These are phyloP conservation scores for Apeltes quadracus DNA, from an alignment of 2,113 vertebrate species.

Conservation along the genomic window DNA sequence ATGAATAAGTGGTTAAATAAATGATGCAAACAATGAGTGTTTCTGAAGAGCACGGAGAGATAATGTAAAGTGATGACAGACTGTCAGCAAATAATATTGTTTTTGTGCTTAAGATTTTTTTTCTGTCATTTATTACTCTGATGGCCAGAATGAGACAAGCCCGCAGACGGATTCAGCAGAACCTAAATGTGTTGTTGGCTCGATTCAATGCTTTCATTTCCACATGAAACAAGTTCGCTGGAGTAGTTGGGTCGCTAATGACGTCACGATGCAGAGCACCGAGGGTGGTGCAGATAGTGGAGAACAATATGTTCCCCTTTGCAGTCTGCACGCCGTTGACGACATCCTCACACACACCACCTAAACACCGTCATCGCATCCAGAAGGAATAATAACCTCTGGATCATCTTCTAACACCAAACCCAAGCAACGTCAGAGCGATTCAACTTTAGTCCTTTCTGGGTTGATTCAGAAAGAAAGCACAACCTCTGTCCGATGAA, in stretches of 20 bases:
- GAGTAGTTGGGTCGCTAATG: conserved; percentile 15
- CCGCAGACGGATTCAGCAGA: conserved; percentile 26
- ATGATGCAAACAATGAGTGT: not conserved
- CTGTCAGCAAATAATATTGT: not conserved
- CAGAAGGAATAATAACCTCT: not conserved
- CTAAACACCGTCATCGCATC: not conserved
- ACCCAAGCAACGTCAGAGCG: conserved; percentile 8
- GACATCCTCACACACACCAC: not conserved
- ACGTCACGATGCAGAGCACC: conserved; percentile 4
- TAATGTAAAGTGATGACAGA: too few species aligned
- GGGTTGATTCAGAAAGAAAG: not conserved
- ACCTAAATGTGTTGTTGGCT: conserved; percentile 18
- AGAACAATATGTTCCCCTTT: not conserved
- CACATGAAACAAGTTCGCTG: not conserved
- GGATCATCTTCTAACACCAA: conserved; percentile 15
- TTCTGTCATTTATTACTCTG: conserved; percentile 21
- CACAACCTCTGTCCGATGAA: conserved; percentile 10
- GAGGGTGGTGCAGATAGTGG: not conserved
- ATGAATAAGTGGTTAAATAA: not conserved
- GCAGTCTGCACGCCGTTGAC: not conserved
- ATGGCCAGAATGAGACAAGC: not conserved
- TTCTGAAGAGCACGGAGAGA: not conserved
- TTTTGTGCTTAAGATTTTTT: conserved; percentile 10
- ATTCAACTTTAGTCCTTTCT: conserved; percentile 28
- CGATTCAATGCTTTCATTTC: not conserved